Evolutionary conservation across 2,888 invertebrate genomes (phyloP), one percentile per base, ranked within the genome.

Genomic region (Beris morrisii): DNA sequence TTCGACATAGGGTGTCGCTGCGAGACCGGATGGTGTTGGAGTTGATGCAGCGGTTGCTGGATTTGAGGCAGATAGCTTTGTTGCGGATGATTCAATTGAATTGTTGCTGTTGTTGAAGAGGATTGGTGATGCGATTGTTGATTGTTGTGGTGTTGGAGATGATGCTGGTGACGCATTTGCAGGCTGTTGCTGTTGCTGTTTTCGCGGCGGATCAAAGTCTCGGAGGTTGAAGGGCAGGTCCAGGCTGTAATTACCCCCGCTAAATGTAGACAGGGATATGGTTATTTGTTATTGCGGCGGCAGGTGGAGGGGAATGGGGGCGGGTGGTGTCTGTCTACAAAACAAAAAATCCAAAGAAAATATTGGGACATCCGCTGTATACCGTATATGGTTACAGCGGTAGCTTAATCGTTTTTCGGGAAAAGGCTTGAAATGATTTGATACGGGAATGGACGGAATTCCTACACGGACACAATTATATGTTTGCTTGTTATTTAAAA

Each of bases 191-290:
- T 69, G 55, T 59, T 64, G 55, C 71, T 78, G 77, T 69, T 79
- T 79, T 74, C 76, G 72, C 70, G 76, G 74, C 74, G 78, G 73
- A 73, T 79, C 78, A 76, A 78, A 77, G 78, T 78, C 73, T 74
- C 78, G 70, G 75, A 76, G 76, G 77, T 78, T 75, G 76, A 78
- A 72, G 74, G 76, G 73, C 75, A 79, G 74, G 74, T 79, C 79
- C 77, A 79, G 58, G 77, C 75, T 74, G 77, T 77, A 78, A 71
- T 71, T 67, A 56, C 72, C 71, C 67, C 70, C 70, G 67, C 70
- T 61, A 38, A 38, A 38, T 38, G 38, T 22, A 22, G 22, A 22
- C 22, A 22, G 22, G 9, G 38, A 38, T 38, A 38, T 3, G 9
- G 5, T 22, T 22, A 22, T 22, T 22, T 22, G 22, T 22, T 22